Evolutionary conservation across 2,797 vertebrate species (phyloP), one percentile per base, ranked within the genome.

Genomic region (Micropoecilia bifurca): DNA sequence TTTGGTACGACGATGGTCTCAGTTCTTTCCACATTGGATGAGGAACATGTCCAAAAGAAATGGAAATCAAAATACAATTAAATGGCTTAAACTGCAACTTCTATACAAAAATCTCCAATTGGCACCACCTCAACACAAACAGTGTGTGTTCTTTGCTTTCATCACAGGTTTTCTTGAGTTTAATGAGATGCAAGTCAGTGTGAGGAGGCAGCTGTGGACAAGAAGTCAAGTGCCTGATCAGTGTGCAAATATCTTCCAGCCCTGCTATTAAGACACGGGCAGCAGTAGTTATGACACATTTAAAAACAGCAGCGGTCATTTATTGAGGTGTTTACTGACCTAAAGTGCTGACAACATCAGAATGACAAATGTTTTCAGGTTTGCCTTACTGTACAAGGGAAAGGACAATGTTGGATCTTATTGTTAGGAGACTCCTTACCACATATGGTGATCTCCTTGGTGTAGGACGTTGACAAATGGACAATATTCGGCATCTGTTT

Each of bases 401-500:
- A 22, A 68, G n/a, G n/a, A 68, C 36, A 22, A 41, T 5, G 36
- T 9, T 41, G 3, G 18, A 41, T 50, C 9, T 12, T 33, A 16
- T 61, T 77, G 77, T 45, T 12, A 71, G 59, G 25, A 20, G n/a
- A 71, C 48, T 30, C 89, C 97, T 92, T 93, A 99, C 98, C 98
- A 86, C 98, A 99, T 82, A 99, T 89, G 1, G 98, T 99, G 91
- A 99, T 96, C 83, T 98, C 97, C 87, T 96, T 97, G 88, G 95
- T 94, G 87, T 96, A 97, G 74, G 96, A 97, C 30, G 97, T 98
- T 0, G 95, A 97, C 91, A 97, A 43, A 55, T 96, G 94, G 80
- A 88, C 93, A 90, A 99, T 96, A 90, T 99, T 99, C 73, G 98
- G 97, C 97, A 97, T 96, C 87, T 97, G 96, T 88, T 96, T 97